A percentile compares a stretch with the other conserved stretches of the same genome.
These are phyloP conservation scores for Amiota mariae DNA, from an alignment of 2,888 invertebrate genomes.

Conservation along the genomic window DNA sequence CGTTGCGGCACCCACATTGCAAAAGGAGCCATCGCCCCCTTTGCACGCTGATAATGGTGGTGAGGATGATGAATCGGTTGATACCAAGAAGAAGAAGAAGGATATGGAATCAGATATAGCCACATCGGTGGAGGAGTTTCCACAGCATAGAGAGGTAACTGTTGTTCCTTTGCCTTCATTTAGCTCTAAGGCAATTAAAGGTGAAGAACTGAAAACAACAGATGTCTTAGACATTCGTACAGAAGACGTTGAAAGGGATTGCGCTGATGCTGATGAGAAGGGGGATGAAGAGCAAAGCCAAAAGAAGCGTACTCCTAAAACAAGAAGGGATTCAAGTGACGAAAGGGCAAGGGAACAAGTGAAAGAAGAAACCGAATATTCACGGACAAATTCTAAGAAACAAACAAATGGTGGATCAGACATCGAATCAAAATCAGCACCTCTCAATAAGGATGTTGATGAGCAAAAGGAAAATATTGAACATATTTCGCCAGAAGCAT, in stretches of 20 bases:
- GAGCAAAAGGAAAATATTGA: constrained; percentile 52
- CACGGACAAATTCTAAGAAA: constrained; percentile 32
- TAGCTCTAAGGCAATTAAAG: constrained; percentile 56
- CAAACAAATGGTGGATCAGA: constrained; percentile 38
- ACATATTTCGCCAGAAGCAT: constrained; percentile 27
- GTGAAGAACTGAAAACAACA: constrained; percentile 61
- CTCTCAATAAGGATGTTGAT: not conserved
- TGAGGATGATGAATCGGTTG: not conserved
- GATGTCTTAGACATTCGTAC: constrained; percentile 63
- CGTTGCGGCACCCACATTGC: constrained; percentile 8
- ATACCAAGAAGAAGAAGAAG: constrained; percentile 45
- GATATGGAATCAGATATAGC: constrained; percentile 27
- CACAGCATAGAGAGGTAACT: constrained; percentile 53
- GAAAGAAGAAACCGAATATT: constrained; percentile 29
- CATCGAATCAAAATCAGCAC: too few species aligned
- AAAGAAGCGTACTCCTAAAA: constrained; percentile 15
- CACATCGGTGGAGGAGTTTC: not conserved
- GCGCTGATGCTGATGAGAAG: constrained; percentile 34
- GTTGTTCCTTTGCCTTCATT: constrained; percentile 58
- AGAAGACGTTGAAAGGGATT: constrained; percentile 53
- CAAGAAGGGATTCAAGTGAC: constrained; percentile 22
- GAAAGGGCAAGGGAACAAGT: constrained; percentile 32
- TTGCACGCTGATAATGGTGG: constrained; percentile 2
- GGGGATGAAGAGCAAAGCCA: constrained; percentile 34
- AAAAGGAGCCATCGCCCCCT: constrained; percentile 2